These are phyloP conservation scores for Hemithea aestivaria DNA, from an alignment of 2,888 invertebrate genomes.

Conservation along the genomic window DNA sequence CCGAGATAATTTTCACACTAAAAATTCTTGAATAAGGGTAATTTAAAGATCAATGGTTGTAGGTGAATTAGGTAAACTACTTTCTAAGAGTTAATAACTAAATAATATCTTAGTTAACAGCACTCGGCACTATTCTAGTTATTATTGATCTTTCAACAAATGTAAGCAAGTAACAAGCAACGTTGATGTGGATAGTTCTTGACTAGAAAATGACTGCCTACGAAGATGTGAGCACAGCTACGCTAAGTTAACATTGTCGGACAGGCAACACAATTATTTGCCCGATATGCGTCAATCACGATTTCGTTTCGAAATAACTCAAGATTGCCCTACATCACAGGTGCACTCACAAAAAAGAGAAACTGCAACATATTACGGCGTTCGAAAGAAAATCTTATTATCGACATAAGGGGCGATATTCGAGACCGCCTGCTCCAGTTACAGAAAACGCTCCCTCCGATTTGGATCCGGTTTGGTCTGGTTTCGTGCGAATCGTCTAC, in stretches of 20 bases:
- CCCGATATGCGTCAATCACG: constrained; percentile 59
- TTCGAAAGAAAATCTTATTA: constrained; percentile 74
- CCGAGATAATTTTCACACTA: no score
- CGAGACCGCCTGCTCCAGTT: constrained; percentile 74
- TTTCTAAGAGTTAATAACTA: no score
- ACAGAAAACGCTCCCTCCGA: constrained; percentile 67
- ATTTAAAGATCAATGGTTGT: no score
- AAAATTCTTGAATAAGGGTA: no score
- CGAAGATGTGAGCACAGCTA: constrained; percentile 6
- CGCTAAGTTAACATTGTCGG: constrained; percentile 25
- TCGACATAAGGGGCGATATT: constrained; percentile 74
- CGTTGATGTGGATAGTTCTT: background rate
- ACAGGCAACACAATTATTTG: constrained; percentile 40
- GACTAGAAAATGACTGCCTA: background rate
- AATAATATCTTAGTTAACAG: no score
- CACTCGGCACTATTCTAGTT: no score
- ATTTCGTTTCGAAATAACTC: constrained; percentile 59
- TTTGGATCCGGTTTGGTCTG: constrained; percentile 72
- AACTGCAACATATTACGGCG: constrained; percentile 56
- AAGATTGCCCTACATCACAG: constrained; percentile 69
- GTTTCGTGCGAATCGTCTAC: constrained; percentile 60
- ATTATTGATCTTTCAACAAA: no score
- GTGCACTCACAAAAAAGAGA: constrained; percentile 74
- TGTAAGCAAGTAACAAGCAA: background rate
- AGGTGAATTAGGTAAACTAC: no score